Percentiles rank a stretch among this genome's conserved stretches.
These are phyloP conservation scores for Amiota minor DNA, from an alignment of 2,888 invertebrate genomes.

Conservation along the genomic window DNA sequence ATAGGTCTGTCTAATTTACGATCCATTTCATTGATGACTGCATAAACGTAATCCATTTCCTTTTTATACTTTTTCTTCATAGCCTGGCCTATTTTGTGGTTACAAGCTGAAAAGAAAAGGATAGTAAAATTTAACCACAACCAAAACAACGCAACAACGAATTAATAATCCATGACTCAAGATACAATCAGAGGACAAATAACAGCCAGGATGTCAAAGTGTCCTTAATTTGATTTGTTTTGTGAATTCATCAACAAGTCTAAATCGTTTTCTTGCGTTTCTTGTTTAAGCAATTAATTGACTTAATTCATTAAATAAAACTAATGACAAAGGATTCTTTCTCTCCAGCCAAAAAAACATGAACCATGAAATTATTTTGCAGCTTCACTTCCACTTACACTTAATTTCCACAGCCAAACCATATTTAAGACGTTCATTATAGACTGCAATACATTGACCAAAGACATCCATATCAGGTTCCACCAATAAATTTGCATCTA, in stretches of 20 bases:
- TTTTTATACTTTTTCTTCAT: slow-evolving; percentile 91
- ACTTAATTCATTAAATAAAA: no score
- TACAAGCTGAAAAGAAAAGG: slow-evolving; percentile 76
- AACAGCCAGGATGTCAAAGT: neutral
- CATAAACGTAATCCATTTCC: slow-evolving; percentile 95
- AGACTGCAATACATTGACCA: slow-evolving; percentile 83
- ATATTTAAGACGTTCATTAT: slow-evolving; percentile 88
- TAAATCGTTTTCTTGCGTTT: neutral
- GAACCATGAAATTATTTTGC: neutral
- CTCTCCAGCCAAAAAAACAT: neutral
- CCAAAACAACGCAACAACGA: slow-evolving; percentile 51
- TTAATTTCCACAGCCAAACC: slow-evolving; percentile 88
- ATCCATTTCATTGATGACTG: slow-evolving; percentile 92
- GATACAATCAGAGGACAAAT: slow-evolving; percentile 31
- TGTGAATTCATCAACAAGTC: slow-evolving; percentile 4
- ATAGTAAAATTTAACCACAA: neutral
- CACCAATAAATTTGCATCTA: slow-evolving; percentile 81
- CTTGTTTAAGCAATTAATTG: neutral
- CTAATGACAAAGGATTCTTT: neutral
- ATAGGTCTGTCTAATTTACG: slow-evolving; percentile 90
- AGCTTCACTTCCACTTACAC: slow-evolving; percentile 73
- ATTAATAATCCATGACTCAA: slow-evolving; percentile 49
- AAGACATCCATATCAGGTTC: slow-evolving; percentile 84
- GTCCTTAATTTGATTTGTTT: neutral
- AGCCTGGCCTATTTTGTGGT: slow-evolving; percentile 86